Percentiles rank a stretch among this genome's conserved stretches.
phyloP scores from a whole-genome alignment of 2,888 invertebrate species.

The Nesidiocoris tenuis region DNA sequence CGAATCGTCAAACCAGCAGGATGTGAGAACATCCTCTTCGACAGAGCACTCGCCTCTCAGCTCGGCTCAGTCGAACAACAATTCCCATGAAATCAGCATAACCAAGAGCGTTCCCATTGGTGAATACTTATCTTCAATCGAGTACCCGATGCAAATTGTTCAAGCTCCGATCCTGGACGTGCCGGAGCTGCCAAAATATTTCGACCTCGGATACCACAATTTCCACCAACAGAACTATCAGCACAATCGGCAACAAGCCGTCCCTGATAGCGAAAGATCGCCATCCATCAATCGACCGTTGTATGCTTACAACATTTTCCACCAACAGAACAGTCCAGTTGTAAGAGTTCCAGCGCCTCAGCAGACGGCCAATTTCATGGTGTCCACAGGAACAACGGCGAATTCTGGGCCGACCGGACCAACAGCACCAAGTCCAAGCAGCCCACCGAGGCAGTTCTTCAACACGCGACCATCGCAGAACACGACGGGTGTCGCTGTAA shows the following conservation, averaged over 20 bases:
- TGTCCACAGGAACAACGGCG: not conserved
- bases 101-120: slow-evolving; percentile 67
- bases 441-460: slow-evolving; percentile 30
- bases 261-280: slow-evolving; percentile 44
- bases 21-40: slow-evolving; percentile 33
- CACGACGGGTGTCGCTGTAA: slow-evolving; percentile 19
- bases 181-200: slow-evolving; percentile 53
- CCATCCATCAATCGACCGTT: slow-evolving; percentile 23
- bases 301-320: slow-evolving; percentile 24
- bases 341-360: slow-evolving; percentile 5
- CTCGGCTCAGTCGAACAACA: not conserved
- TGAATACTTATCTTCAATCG: slow-evolving; percentile 69
- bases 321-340: slow-evolving; percentile 5
- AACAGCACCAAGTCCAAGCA: not conserved
- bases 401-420: not conserved
- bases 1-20: slow-evolving; percentile 45
- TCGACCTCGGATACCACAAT: slow-evolving; percentile 48
- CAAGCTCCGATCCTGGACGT: slow-evolving; percentile 70
- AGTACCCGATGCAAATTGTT: slow-evolving; percentile 70
- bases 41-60: slow-evolving; percentile 34
- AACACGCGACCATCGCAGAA: slow-evolving; percentile 16
- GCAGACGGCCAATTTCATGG: not conserved
- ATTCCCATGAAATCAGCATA: slow-evolving; percentile 57
- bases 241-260: slow-evolving; percentile 4
- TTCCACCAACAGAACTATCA: slow-evolving; percentile 42